phyloP scores from a whole-genome alignment of 2,113 vertebrate genomes.

The Gymnogyps californianus region DNA sequence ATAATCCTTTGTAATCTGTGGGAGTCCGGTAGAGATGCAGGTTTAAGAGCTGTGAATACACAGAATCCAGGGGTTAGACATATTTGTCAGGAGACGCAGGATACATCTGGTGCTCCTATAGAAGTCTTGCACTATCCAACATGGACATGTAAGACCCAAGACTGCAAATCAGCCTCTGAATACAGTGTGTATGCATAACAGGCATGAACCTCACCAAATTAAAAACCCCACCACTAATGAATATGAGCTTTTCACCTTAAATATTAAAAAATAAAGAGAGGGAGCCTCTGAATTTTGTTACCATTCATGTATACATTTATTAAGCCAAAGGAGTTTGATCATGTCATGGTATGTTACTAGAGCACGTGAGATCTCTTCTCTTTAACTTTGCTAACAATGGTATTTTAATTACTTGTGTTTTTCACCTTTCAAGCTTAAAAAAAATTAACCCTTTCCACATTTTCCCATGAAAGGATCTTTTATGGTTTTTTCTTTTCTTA shows the following conservation, averaged over 20 bases:
- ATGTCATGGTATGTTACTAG: neutral
- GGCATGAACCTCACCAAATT: neutral
- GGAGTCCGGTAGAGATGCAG: neutral
- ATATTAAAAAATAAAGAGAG: neutral
- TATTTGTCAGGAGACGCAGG: neutral
- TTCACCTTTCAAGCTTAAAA: constrained; percentile 10
- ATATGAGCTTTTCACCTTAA: neutral
- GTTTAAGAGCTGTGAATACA: neutral
- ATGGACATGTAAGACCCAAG: neutral
- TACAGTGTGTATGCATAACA: rapidly evolving
- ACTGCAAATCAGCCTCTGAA: neutral
- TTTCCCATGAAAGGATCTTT: neutral
- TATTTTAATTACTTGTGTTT: neutral
- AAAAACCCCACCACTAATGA: neutral
- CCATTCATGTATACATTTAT: constrained; percentile 46
- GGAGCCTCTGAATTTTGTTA: neutral
- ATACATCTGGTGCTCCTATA: neutral
- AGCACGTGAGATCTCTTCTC: neutral
- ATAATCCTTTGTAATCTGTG: neutral
- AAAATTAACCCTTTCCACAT: neutral
- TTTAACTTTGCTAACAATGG: neutral
- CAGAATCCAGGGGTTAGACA: neutral
- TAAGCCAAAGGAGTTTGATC: constrained; percentile 47
- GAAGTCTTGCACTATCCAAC: neutral
- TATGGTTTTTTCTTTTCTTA: neutral